Conservation (phyloP, 2,888 invertebrate genomes). For the Coecobrya sp. region DNA sequence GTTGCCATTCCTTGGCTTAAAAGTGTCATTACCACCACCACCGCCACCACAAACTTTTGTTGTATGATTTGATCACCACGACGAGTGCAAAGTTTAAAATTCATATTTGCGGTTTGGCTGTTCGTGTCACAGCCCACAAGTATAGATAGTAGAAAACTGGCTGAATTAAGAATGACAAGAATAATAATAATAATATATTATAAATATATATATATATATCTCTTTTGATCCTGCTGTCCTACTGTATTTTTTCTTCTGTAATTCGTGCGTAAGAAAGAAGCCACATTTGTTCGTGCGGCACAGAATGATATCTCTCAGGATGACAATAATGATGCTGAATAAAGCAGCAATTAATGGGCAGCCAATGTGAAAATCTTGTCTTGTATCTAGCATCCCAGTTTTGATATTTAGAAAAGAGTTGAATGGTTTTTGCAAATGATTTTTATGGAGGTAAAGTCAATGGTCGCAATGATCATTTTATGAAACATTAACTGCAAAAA, state of each 20-base stretch:
- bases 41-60: too few species aligned
- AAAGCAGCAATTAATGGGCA: slow-evolving; percentile 17
- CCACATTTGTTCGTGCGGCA: slow-evolving; percentile 51
- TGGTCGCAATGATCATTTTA: slow-evolving; percentile 46
- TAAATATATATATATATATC: not conserved
- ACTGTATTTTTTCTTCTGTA: not conserved
- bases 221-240: not conserved
- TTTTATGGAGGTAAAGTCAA: slow-evolving; percentile 49
- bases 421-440: slow-evolving; percentile 27
- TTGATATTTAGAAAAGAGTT: not conserved
- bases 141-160: not conserved
- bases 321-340: slow-evolving; percentile 8
- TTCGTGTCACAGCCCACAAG: not conserved
- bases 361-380: slow-evolving; percentile 45
- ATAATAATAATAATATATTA: slow-evolving; percentile 3
- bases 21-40: too few species aligned
- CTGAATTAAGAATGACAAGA: slow-evolving; percentile 14
- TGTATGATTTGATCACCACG: too few species aligned
- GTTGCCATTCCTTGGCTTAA: too few species aligned
- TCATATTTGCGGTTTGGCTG: not conserved
- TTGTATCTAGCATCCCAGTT: not conserved
- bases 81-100: too few species aligned
- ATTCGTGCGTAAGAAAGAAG: slow-evolving; percentile 70
- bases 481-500: slow-evolving; percentile 41
- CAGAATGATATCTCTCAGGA: slow-evolving; percentile 44